phyloP scores from a whole-genome alignment of 2,797 vertebrate species.

The Somateria mollissima region DNA sequence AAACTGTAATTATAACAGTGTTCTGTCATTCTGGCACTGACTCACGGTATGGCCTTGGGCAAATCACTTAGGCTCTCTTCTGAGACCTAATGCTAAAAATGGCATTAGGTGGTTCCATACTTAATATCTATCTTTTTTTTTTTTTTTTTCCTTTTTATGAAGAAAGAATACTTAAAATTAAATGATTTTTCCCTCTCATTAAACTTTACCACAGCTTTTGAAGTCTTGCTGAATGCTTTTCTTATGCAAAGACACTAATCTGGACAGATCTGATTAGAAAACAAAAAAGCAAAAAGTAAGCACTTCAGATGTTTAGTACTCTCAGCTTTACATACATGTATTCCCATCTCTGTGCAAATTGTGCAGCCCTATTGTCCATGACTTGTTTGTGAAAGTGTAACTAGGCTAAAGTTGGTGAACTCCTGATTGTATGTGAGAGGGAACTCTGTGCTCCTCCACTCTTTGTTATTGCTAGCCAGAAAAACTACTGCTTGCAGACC shows the following conservation, averaged over 20 bases:
- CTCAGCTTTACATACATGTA: neutral
- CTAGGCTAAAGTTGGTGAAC: neutral
- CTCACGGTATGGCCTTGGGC: neutral
- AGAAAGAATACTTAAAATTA: too few relatives aligned
- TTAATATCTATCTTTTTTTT: neutral
- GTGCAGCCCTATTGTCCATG: neutral
- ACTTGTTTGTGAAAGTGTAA: neutral
- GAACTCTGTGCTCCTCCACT: neutral
- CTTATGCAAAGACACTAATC: neutral
- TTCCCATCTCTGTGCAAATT: neutral
- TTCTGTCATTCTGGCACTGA: neutral
- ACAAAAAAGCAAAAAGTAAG: neutral
- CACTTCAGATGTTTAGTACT: neutral
- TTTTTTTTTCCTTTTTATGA: too few relatives aligned
- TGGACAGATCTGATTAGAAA: neutral
- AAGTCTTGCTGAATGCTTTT: neutral
- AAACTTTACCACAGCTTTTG: neutral
- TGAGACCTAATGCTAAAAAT: constrained; percentile 6
- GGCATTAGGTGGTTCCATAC: neutral
- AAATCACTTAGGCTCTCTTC: neutral
- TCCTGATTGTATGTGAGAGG: neutral
- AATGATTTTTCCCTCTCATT: neutral
- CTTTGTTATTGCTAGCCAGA: neutral
- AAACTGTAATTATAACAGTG: neutral
- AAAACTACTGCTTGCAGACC: neutral